Evolutionary conservation across 2,888 invertebrate species (phyloP), one percentile per base, ranked within the genome.

Genomic region (Dorcus parallelipipedus): DNA sequence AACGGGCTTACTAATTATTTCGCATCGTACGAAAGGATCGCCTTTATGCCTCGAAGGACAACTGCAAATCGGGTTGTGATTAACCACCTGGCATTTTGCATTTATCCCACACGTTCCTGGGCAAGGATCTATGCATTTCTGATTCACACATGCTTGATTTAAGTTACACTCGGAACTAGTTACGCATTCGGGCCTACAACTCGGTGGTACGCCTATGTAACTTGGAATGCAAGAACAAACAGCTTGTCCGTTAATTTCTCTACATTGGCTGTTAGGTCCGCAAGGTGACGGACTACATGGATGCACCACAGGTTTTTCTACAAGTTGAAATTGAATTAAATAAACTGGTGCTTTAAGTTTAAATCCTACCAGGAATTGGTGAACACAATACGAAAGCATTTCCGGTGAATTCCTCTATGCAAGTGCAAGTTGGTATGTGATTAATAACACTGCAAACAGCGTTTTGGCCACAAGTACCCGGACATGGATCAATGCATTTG

Each of bases 361-460:
- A 6, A 42, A 45, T 56, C 43, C 52, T 71, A 76, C 74, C 72
- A 80, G 78, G 76, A 56, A 84, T 76, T 41, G 78, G 79, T 63
- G 82, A 80, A 69, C 90, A 90, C 59, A 81, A 77, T 3, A 83
- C 81, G 72, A 90, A 89, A 9, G 90, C 89, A 81, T 90, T 88
- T 33, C 90, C 90, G 62, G 85, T 85, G 61, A 82, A 86, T 7
- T 78, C 78, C 54, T 70, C 65, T 6, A 80, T 75, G 68, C 86
- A 86, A 54, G 79, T 79, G 65, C 87, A 87, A 57, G 87, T 87
- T 6, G 91, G 88, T 64, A 88, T 86, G 70, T 91, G 91, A 72
- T 89, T 89, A 45, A 88, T 81, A 3, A 90, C 89, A 72, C 86
- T 83, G 69, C 91, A 91, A 62, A 83, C 76, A 9, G 90, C 89